Conservation (phyloP, 1,140 invertebrate species). For the Vollenhovia emeryi region DNA sequence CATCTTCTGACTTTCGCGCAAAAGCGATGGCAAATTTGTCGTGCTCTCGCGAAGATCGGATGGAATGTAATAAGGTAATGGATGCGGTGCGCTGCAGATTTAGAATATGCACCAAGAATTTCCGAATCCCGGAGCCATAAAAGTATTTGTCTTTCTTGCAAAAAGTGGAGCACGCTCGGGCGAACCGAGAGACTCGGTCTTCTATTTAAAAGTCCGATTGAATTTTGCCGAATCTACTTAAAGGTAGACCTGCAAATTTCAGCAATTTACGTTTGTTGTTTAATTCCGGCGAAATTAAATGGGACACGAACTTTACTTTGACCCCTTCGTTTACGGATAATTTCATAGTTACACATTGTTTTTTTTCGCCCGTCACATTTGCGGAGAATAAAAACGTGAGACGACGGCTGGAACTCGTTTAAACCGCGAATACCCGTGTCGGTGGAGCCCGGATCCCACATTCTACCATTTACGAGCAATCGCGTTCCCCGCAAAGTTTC, state of each 20-base stretch:
- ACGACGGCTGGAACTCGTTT: constrained; percentile 26
- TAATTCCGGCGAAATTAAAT: neutral
- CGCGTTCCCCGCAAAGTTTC: constrained; percentile 54
- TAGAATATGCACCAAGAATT: constrained; percentile 46
- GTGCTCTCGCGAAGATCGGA: constrained; percentile 52
- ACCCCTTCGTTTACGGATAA: constrained; percentile 19
- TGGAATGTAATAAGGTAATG: constrained; percentile 68
- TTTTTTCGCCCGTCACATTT: constrained; percentile 7
- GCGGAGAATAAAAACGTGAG: constrained; percentile 6
- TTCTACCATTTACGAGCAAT: constrained; percentile 58
- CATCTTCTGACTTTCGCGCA: constrained; percentile 43
- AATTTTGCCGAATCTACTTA: neutral
- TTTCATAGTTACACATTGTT: neutral
- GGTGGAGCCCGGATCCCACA: constrained; percentile 33
- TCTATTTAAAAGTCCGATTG: neutral
- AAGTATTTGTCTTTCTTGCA: constrained; percentile 28
- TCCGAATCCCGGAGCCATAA: constrained; percentile 15
- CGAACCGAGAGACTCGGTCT: neutral
- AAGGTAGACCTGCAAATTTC: neutral
- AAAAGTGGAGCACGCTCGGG: neutral
- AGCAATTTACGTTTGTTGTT: neutral
- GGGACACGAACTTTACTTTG: neutral
- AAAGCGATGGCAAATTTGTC: constrained; percentile 66
- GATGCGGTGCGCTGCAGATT: constrained; percentile 56
- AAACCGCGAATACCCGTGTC: constrained; percentile 31